Evolutionary conservation across 64 coral and sea anemone genomes (phyloP).

Genomic region (Pocillopora verrucosa): DNA sequence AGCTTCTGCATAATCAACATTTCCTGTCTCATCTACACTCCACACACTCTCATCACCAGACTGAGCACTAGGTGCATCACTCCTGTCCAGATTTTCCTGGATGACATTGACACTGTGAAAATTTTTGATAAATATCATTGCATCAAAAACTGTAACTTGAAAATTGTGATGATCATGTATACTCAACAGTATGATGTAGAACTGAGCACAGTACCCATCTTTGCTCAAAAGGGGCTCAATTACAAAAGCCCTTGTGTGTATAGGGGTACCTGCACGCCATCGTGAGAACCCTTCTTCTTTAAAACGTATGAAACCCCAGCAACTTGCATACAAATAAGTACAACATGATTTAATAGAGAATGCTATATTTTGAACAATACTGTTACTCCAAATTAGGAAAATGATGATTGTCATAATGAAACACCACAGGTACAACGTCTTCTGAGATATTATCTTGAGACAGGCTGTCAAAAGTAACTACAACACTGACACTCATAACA

Average conservation of each 20-base stretch:
- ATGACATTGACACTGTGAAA: background rate
- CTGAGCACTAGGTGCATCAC: background rate
- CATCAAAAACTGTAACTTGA: no score
- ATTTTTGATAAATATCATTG: background rate
- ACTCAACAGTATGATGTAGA: no score
- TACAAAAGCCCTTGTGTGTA: no score
- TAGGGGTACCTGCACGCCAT: no score
- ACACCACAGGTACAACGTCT: background rate
- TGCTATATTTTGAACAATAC: background rate
- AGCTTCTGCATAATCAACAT: background rate
- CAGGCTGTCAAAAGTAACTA: background rate
- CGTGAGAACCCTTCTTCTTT: no score
- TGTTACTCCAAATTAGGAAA: constrained; percentile 1
- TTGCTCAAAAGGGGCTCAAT: no score
- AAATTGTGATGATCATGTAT: no score
- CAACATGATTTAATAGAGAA: no score
- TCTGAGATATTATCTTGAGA: background rate
- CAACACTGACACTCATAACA: background rate
- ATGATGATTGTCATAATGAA: background rate
- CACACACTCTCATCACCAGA: background rate
- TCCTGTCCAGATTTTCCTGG: background rate
- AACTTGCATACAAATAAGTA: no score
- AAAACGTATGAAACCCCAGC: no score
- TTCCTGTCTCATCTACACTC: background rate
- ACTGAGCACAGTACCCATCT: no score